These are phyloP conservation scores for Anastatus disparis DNA, from an alignment of 1,140 invertebrate genomes.

Conservation along the genomic window DNA sequence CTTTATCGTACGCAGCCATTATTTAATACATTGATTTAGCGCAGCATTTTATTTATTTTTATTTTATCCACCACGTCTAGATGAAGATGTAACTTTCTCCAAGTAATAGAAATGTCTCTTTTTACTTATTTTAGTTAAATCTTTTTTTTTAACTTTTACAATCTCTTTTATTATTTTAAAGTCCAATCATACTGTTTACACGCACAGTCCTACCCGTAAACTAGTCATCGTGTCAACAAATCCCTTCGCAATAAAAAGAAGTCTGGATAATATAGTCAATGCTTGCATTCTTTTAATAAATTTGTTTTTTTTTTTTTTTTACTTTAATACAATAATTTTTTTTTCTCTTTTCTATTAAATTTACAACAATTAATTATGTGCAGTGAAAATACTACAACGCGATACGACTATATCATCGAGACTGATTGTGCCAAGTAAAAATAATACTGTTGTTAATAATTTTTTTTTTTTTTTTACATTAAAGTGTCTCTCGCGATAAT, in stretches of 20 bases:
- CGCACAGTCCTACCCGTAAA: slow-evolving; percentile 25
- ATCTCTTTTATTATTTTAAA: slow-evolving; percentile 24
- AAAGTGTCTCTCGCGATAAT: background rate
- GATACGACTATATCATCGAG: slow-evolving; percentile 15
- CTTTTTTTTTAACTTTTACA: too few species aligned
- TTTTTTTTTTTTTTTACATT: slow-evolving; percentile 19
- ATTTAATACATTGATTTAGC: slow-evolving; percentile 35
- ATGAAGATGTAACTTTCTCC: slow-evolving; percentile 15
- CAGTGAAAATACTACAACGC: slow-evolving; percentile 13
- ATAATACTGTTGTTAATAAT: slow-evolving; percentile 42
- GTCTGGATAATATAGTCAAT: slow-evolving; percentile 16
- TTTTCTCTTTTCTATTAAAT: slow-evolving; percentile 2
- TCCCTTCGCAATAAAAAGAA: slow-evolving; percentile 15
- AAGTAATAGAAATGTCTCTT: slow-evolving; percentile 31
- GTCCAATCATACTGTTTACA: slow-evolving; percentile 27
- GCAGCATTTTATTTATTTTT: slow-evolving; percentile 17
- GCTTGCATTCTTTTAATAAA: background rate
- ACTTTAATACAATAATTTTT: slow-evolving; percentile 17
- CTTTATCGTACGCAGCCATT: slow-evolving; percentile 23
- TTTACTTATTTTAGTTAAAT: slow-evolving; percentile 7
- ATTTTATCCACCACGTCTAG: slow-evolving; percentile 21
- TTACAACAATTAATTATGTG: slow-evolving; percentile 24
- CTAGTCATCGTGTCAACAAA: slow-evolving; percentile 36
- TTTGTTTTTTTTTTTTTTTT: background rate
- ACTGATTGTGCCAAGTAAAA: slow-evolving; percentile 38